Evolutionary conservation across 2,888 invertebrate species (phyloP).

Genomic region (Heliconius ethilla): DNA sequence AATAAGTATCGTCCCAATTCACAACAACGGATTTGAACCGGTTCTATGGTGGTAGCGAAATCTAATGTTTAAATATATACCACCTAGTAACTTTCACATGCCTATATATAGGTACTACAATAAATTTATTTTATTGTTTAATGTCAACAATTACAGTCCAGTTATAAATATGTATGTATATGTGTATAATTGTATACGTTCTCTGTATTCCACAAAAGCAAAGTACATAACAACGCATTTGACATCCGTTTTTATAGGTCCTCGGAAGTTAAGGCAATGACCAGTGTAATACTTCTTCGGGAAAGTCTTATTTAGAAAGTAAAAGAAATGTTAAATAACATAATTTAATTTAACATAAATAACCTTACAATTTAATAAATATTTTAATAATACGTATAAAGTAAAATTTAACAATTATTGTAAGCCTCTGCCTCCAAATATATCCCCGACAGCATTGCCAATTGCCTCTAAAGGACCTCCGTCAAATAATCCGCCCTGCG

Average conservation of each 20-base stretch:
- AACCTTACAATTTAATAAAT: constrained; percentile 9
- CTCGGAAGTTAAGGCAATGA: constrained; percentile 16
- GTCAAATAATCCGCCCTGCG: constrained; percentile 42
- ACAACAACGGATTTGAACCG: constrained; percentile 65
- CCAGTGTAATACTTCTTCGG: constrained; percentile 1
- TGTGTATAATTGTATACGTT: constrained; percentile 2
- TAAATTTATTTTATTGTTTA: not conserved
- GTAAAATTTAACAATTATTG: constrained; percentile 38
- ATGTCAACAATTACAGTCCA: not conserved
- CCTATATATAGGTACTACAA: not conserved
- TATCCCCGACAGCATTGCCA: constrained; percentile 71
- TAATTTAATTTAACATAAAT: constrained; percentile 17
- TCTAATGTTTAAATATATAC: constrained; percentile 41
- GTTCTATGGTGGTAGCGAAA: constrained; percentile 62
- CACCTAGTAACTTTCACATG: constrained; percentile 64
- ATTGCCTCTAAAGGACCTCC: constrained; percentile 67
- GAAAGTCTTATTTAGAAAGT: constrained; percentile 19
- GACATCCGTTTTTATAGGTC: constrained; percentile 39
- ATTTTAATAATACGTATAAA: constrained; percentile 30
- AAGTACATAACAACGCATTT: constrained; percentile 20
- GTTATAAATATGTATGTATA: not conserved
- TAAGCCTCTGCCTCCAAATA: constrained; percentile 60
- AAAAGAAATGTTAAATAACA: not conserved
- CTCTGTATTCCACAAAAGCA: constrained; percentile 9
- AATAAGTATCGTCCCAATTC: constrained; percentile 66